Base-by-base conservation (phyloP, 1,140 invertebrate genomes). In the Holotrichia oblita region DNA sequence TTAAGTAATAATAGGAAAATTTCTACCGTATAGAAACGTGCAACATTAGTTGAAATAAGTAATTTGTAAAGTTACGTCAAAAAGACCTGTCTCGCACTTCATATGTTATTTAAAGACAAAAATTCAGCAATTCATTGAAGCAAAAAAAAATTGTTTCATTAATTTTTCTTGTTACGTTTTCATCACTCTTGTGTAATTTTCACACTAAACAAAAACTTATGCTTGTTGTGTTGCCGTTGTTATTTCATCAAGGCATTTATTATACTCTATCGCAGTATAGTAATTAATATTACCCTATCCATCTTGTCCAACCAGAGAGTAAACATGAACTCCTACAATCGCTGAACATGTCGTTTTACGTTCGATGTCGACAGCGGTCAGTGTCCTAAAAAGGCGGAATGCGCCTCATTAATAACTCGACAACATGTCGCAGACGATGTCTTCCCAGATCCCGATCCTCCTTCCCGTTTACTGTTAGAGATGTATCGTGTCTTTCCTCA, bases 381-480 rank as follows among this genome's bases (percentile, higher is more conserved):
- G 73, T 74, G 73, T 74, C 73, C 73, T 74, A 44, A 74, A 10
- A 22, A n/a, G n/a, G n/a, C 17, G 27, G 73, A 74, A 74, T 34
- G 73, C 73, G 73, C 41, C 73, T 74, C 73, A 74, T 74, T 74
- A 74, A 74, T 74, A 74, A 74, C 73, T 42, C 73, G 73, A 74
- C 73, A 74, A 69, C 61, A 34, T 22, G 61, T 34, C 73, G 73
- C 4, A 4, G 27, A 41, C 73, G 73, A 69, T 14, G 61, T 8
- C 22, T 55, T 6, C n/a, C 61, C 61, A 17, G 61, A 12, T 34
- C 73, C 73, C 34, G 41, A 44, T 74, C 17, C 41, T 20, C 73
- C 73, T 34, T 34, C 3, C 8, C 8, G 64, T 34, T 6, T 44
- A 44, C 42, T n/a, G 42, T 2, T 44, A n/a, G 14, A 69, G 61